Evolutionary conservation across 2,113 vertebrate species (phyloP).

Genomic region (Gymnogyps californianus): DNA sequence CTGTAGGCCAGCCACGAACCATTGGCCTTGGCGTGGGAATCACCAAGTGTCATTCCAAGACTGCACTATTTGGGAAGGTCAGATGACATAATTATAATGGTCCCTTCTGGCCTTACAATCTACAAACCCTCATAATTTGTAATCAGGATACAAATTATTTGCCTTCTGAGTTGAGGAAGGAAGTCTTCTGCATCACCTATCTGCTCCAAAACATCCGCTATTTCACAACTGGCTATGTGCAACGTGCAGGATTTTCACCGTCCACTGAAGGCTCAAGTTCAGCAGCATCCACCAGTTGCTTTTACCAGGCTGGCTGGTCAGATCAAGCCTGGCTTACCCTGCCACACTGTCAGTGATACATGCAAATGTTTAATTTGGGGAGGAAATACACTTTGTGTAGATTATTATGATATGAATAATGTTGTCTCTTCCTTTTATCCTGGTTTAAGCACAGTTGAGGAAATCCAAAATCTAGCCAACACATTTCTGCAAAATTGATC

Average conservation of each 20-base stretch:
- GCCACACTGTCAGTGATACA: fast-evolving
- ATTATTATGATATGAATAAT: not conserved
- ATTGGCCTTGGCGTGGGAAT: fast-evolving
- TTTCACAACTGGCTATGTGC: not conserved
- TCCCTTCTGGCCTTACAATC: conserved; percentile 33
- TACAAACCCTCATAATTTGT: conserved; percentile 47
- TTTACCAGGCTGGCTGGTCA: not conserved
- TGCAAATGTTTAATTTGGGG: not conserved
- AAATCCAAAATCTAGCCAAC: not conserved
- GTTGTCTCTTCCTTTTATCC: not conserved
- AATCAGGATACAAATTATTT: conserved; percentile 64
- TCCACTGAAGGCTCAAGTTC: not conserved
- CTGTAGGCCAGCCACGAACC: not conserved
- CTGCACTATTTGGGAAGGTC: not conserved
- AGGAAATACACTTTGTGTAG: not conserved
- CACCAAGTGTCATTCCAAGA: not conserved
- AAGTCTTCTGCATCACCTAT: conserved; percentile 58
- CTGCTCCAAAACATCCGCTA: conserved; percentile 53
- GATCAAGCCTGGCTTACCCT: not conserved
- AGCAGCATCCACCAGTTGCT: not conserved
- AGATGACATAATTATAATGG: not conserved
- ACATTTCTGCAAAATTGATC: not conserved
- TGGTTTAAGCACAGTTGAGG: not conserved
- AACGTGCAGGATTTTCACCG: not conserved
- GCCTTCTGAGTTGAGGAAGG: conserved; percentile 54